Evolutionary conservation across 2,888 invertebrate genomes (phyloP).

Genomic region (Byasa hedistus): DNA sequence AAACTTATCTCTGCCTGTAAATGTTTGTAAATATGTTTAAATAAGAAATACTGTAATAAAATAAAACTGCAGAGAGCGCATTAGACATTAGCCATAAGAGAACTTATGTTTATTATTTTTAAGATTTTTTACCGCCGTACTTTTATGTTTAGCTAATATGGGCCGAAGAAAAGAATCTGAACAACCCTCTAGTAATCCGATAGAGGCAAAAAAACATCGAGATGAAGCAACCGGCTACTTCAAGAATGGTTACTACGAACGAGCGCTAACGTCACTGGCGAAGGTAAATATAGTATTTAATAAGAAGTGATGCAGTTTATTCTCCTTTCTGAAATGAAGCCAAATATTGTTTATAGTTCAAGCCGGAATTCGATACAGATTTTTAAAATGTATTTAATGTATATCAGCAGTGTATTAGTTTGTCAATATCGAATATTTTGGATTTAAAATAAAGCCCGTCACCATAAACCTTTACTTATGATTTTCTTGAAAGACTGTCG

Average conservation of each 20-base stretch:
- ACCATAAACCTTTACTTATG: not conserved
- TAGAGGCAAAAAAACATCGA: slow-evolving; percentile 84
- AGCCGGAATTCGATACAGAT: not conserved
- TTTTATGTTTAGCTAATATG: slow-evolving; percentile 42
- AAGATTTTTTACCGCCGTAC: too few relatives aligned
- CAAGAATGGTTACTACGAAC: slow-evolving; percentile 86
- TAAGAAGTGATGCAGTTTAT: not conserved
- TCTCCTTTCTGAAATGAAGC: not conserved
- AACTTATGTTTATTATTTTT: not conserved
- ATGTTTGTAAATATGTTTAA: too few relatives aligned
- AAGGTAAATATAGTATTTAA: slow-evolving; percentile 68
- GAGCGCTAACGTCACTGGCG: slow-evolving; percentile 85
- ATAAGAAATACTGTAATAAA: too few relatives aligned
- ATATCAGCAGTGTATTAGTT: not conserved
- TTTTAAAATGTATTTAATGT: not conserved
- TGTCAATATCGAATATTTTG: not conserved
- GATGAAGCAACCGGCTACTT: slow-evolving; percentile 89
- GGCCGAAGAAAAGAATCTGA: slow-evolving; percentile 69
- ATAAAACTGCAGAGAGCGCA: too few relatives aligned
- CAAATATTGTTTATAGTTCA: not conserved
- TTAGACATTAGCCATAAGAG: not conserved
- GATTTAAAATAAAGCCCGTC: not conserved
- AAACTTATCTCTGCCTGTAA: too few relatives aligned
- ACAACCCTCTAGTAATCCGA: slow-evolving; percentile 62
- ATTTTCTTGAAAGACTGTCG: not conserved